Evolutionary conservation across 2,797 vertebrate genomes (phyloP).

Genomic region (Hippoglossus hippoglossus): DNA sequence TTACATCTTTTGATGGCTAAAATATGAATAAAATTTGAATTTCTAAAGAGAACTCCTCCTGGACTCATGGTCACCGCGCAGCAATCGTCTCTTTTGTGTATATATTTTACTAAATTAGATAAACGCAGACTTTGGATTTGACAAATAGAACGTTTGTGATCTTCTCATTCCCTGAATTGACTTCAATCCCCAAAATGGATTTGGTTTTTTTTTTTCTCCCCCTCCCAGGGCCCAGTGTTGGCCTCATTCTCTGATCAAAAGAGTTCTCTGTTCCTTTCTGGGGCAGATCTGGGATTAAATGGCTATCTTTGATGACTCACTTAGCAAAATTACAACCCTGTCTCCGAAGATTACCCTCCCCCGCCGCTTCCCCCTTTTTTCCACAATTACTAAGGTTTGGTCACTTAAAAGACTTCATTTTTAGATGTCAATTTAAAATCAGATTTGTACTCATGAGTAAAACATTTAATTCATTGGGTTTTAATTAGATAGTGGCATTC

Average conservation of each 20-base stretch:
- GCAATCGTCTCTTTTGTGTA: constrained; percentile 20
- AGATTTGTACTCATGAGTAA: no score
- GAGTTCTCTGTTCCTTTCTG: constrained; percentile 70
- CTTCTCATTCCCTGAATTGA: constrained; percentile 75
- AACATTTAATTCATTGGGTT: constrained; percentile 5
- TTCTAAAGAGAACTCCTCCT: background rate
- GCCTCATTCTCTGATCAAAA: constrained; percentile 83
- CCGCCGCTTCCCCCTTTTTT: constrained; percentile 21
- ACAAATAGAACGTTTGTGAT: constrained; percentile 72
- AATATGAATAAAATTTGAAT: constrained; percentile 19
- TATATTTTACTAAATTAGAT: constrained; percentile 59
- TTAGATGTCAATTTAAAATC: constrained; percentile 29
- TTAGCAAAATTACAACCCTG: constrained; percentile 82
- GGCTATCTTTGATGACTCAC: constrained; percentile 83
- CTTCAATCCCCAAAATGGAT: constrained; percentile 77
- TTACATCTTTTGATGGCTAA: constrained; percentile 15
- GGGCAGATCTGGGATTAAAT: constrained; percentile 84
- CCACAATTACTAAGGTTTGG: constrained; percentile 20
- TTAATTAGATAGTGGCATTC: constrained; percentile 17
- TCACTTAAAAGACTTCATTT: constrained; percentile 57
- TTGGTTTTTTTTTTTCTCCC: constrained; percentile 31
- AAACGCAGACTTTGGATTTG: constrained; percentile 58
- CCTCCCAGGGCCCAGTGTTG: constrained; percentile 71
- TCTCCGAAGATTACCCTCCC: constrained; percentile 68
- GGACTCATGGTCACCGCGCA: background rate